phyloP scores from a whole-genome alignment of 2,888 invertebrate species.

The Epinotia demarniana region DNA sequence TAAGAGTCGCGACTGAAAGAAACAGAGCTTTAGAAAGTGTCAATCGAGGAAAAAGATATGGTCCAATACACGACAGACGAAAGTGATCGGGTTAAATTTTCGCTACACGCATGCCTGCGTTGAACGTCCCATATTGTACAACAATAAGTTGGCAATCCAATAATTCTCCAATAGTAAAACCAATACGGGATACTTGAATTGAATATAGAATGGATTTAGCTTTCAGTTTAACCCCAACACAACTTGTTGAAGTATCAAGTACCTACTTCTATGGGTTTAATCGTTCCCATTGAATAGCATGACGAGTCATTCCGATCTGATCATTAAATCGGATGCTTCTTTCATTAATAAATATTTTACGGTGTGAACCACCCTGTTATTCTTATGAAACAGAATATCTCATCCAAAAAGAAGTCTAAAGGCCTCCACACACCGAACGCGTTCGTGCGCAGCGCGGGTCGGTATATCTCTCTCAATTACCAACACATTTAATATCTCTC shows the following conservation, averaged over 20 bases:
- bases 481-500: too few species aligned
- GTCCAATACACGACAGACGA: not conserved
- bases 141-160: not conserved
- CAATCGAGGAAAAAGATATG: too few species aligned
- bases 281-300: not conserved
- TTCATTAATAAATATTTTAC: too few species aligned
- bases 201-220: not conserved
- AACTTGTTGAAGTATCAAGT: not conserved
- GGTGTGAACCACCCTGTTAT: too few species aligned
- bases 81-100: constrained; percentile 10
- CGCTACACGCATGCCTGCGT: not conserved
- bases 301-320: not conserved
- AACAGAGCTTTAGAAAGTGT: too few species aligned
- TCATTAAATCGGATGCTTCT: not conserved
- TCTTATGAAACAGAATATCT: too few species aligned
- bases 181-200: not conserved
- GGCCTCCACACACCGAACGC: too few species aligned
- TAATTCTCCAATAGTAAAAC: not conserved
- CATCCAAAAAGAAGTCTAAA: too few species aligned
- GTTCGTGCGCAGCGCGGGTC: too few species aligned
- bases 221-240: not conserved
- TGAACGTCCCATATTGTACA: not conserved
- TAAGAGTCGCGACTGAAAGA: too few species aligned
- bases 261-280: not conserved
- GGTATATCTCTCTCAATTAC: too few species aligned